Conservation (phyloP, 1,140 invertebrate species). For the Drosophila nasuta region DNA sequence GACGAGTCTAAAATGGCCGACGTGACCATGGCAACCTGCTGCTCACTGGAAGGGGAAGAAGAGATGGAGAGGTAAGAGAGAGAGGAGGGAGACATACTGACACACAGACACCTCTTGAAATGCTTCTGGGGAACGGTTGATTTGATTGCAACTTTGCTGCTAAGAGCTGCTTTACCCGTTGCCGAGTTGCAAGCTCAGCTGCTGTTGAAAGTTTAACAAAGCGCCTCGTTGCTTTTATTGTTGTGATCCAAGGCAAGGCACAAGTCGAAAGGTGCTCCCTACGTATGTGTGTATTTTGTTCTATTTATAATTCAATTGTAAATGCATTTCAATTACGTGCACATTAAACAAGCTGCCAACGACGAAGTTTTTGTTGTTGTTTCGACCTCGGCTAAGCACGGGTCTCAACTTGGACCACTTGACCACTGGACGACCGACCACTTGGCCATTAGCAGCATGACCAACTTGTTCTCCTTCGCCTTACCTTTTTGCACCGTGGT, state of each 20-base stretch:
- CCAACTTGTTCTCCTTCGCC: slow-evolving; percentile 56
- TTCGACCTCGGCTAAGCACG: slow-evolving; percentile 32
- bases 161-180: slow-evolving; percentile 47
- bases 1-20: slow-evolving; percentile 59
- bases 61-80: neutral
- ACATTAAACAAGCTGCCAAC: slow-evolving; percentile 78
- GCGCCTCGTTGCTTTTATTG: slow-evolving; percentile 58
- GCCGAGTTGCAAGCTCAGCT: slow-evolving; percentile 42
- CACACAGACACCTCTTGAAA: slow-evolving; percentile 52
- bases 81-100: slow-evolving; percentile 16
- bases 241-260: slow-evolving; percentile 3
- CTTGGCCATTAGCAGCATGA: slow-evolving; percentile 58
- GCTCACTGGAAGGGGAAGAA: neutral
- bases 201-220: slow-evolving; percentile 76
- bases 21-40: slow-evolving; percentile 76
- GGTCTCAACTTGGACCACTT: slow-evolving; percentile 61
- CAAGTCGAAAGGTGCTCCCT: slow-evolving; percentile 1
- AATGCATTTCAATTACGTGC: slow-evolving; percentile 83
- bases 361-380: slow-evolving; percentile 70
- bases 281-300: slow-evolving; percentile 72
- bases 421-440: slow-evolving; percentile 27
- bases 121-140: slow-evolving; percentile 75
- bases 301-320: slow-evolving; percentile 84
- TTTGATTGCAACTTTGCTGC: slow-evolving; percentile 71
- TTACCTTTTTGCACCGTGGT: neutral